A percentile compares a stretch with the other conserved stretches of the same genome.
Conservation (phyloP, 2,113 vertebrate species). For the Campylomormyrus tamandua region DNA sequence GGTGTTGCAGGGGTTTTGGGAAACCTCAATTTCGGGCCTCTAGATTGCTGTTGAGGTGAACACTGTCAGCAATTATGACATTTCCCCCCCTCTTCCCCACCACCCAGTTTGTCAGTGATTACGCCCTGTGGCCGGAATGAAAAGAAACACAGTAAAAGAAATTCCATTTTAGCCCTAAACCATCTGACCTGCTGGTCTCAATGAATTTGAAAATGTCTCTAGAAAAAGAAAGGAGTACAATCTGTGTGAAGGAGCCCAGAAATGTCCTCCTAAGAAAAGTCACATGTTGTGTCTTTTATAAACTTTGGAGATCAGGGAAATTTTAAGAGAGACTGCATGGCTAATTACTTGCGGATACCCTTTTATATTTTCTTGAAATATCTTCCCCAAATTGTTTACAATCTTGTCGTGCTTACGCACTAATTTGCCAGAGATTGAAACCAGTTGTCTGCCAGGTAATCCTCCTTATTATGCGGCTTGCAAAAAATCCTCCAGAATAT, state of each 20-base stretch:
- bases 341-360: background rate
- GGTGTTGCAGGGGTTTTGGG: slow-evolving; percentile 25
- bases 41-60: slow-evolving; percentile 34
- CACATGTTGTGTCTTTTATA: background rate
- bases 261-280: background rate
- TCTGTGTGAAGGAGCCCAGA: slow-evolving; percentile 7
- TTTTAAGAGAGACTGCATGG: background rate
- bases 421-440: background rate
- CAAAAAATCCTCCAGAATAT: background rate
- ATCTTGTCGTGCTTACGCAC: background rate
- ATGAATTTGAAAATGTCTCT: slow-evolving; percentile 23
- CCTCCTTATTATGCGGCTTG: background rate
- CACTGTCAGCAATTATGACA: slow-evolving; percentile 43
- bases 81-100: slow-evolving; percentile 22
- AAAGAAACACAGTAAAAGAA: slow-evolving; percentile 3
- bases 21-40: slow-evolving; percentile 31
- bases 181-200: slow-evolving; percentile 37
- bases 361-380: background rate
- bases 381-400: background rate
- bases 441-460: background rate
- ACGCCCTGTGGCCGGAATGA: slow-evolving; percentile 24
- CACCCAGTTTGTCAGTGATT: slow-evolving; percentile 29
- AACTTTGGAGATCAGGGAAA: background rate
- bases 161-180: slow-evolving; percentile 29
- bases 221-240: slow-evolving; percentile 21